A percentile compares a stretch with the other conserved stretches of the same genome.
phyloP scores from a whole-genome alignment of 2,888 invertebrate genomes.

The Drosophila setosimentum region DNA sequence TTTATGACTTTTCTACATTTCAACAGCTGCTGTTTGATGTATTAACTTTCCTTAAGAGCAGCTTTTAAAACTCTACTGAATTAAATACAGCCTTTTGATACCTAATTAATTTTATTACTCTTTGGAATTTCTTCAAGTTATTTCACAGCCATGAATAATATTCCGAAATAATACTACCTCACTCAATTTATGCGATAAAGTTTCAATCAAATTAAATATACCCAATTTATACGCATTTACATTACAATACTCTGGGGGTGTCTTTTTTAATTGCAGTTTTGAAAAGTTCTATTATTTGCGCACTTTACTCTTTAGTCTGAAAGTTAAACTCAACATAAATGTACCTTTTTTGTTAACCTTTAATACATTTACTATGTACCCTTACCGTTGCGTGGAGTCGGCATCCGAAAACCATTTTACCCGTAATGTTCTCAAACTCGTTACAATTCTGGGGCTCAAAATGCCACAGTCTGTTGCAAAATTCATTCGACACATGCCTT shows the following conservation, averaged over 20 bases:
- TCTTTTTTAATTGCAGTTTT: constrained; percentile 5
- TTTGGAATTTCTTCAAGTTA: neutral
- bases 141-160: neutral
- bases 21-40: constrained; percentile 1
- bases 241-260: neutral
- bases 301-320: neutral
- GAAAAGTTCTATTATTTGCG: constrained; percentile 1
- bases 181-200: neutral
- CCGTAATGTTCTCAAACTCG: constrained; percentile 8
- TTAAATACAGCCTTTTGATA: neutral
- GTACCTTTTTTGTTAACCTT: neutral
- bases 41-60: neutral
- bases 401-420: constrained; percentile 21
- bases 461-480: constrained; percentile 46
- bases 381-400: neutral
- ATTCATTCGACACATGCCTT: constrained; percentile 67
- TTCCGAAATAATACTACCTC: neutral
- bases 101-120: constrained; percentile 8
- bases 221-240: constrained; percentile 1
- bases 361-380: neutral
- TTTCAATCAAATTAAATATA: constrained; percentile 8
- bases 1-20: neutral
- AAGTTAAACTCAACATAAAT: neutral
- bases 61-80: neutral
- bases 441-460: constrained; percentile 12